Evolutionary conservation across 2,888 invertebrate species (phyloP), one percentile per base, ranked within the genome.

Genomic region (Geophilus truncorum): DNA sequence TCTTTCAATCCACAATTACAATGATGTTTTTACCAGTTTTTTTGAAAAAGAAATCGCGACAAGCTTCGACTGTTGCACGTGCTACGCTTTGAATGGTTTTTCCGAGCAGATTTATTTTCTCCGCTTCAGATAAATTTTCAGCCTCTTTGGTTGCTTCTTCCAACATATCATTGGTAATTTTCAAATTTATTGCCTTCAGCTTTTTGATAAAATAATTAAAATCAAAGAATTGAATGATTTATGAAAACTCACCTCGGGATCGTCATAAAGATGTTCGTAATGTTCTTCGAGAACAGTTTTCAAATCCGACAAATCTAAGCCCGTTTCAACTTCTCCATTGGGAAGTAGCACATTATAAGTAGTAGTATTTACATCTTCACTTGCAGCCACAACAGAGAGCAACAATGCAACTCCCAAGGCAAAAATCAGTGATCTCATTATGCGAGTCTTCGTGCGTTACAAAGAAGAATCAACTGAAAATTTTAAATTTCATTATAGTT

Each of bases 371-470:
- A n/a, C n/a, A 21, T 23, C 57, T 62, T 12, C 15, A 6, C 21
- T 62, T 0, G 21, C 23, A 23, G 4, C 57, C 10, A 62, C 18
- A 62, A 21, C n/a, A 10, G 15, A 2, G n/a, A 40, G 40, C 40
- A 40, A 2, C 18, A 62, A 18, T 1, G 23, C 3, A 23, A 62
- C 21, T 18, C 1, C 21, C 57, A 62, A 9, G 57, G 23, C 18
- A 62, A 62, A 62, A 62, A 62, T 18, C 0, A 62, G 57, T 6
- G 21, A 23, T 6, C 10, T 62, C 57, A 62, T 62, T 62, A 62
- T 62, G 89, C 0, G 99, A 99, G 0, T 99, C 99, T 88, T 99
- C 99, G 34, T 34, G 34, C 9, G 5, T n/a, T n/a, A n/a, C n/a
- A n/a, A n/a, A n/a, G n/a, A n/a, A n/a, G n/a, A n/a, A n/a, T n/a